These are phyloP conservation scores for Stratiomys singularior DNA, from an alignment of 2,888 invertebrate genomes.

Conservation along the genomic window DNA sequence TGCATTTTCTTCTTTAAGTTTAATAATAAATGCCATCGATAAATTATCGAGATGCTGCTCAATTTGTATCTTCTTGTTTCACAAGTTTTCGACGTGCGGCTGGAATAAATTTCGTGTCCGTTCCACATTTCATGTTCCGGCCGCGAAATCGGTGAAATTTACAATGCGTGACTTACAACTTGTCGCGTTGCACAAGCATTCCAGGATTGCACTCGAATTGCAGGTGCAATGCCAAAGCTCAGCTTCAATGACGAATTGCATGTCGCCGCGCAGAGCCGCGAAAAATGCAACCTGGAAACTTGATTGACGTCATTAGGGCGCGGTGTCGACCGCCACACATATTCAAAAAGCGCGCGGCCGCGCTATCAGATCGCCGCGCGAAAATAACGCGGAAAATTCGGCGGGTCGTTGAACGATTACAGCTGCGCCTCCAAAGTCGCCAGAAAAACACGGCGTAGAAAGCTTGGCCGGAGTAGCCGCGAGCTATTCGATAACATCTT, in stretches of 20 bases:
- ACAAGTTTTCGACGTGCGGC: slow-evolving; percentile 12
- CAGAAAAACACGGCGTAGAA: slow-evolving; percentile 36
- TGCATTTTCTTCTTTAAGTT: too few relatives aligned
- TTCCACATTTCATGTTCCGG: neutral
- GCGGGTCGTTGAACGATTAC: slow-evolving; percentile 34
- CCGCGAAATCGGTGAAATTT: neutral
- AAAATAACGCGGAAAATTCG: slow-evolving; percentile 24
- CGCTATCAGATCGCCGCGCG: neutral
- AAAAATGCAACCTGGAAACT: neutral
- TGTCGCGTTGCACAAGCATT: neutral
- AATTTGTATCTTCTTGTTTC: slow-evolving; percentile 8
- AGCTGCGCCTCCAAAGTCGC: neutral
- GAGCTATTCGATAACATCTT: slow-evolving; percentile 38
- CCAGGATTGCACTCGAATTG: neutral
- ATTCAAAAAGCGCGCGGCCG: neutral
- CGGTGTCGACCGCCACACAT: neutral
- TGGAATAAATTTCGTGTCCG: neutral
- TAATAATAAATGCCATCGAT: too few relatives aligned
- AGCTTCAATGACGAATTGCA: slow-evolving; percentile 15
- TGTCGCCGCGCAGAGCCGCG: too few relatives aligned
- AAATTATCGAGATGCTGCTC: neutral
- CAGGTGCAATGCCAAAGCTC: neutral
- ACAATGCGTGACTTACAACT: neutral
- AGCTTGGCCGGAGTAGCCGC: neutral
- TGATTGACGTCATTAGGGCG: slow-evolving; percentile 18